phyloP scores from a whole-genome alignment of 2,113 vertebrate genomes.

The Anolis sagrei region DNA sequence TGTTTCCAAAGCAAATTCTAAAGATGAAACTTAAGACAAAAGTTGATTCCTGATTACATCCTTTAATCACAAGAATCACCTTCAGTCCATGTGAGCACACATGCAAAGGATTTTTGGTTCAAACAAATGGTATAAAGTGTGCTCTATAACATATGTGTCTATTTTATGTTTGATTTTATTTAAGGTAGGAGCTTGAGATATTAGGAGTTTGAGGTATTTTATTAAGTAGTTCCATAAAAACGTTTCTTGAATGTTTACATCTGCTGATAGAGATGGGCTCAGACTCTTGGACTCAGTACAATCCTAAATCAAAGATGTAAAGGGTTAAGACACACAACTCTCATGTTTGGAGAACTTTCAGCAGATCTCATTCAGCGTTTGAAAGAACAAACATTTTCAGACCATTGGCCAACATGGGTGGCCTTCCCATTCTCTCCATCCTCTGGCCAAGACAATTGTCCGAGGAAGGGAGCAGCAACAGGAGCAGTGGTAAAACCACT shows the following conservation, averaged over 20 bases:
- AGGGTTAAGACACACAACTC: too few species aligned
- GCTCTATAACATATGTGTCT: neutral
- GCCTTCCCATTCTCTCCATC: too few species aligned
- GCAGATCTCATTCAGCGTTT: too few species aligned
- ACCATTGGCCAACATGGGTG: too few species aligned
- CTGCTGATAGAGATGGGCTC: neutral
- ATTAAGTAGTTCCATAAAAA: neutral
- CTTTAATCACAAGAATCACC: slow-evolving; percentile 11
- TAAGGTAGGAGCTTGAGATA: neutral
- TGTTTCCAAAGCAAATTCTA: neutral
- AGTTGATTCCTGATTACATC: neutral
- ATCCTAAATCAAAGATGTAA: neutral
- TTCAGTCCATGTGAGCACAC: neutral
- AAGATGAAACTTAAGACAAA: neutral
- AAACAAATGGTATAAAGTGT: neutral
- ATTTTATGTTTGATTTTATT: neutral
- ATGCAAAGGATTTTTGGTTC: neutral
- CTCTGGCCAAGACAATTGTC: too few species aligned
- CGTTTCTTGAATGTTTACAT: neutral
- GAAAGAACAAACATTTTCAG: too few species aligned
- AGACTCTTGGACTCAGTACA: too few species aligned
- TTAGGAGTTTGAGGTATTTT: neutral
- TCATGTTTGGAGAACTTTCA: too few species aligned
- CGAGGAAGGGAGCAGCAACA: too few species aligned
- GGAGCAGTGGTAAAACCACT: too few species aligned